Evolutionary conservation across 1,140 invertebrate genomes (phyloP).

Genomic region (Anagrus nilaparvatae): DNA sequence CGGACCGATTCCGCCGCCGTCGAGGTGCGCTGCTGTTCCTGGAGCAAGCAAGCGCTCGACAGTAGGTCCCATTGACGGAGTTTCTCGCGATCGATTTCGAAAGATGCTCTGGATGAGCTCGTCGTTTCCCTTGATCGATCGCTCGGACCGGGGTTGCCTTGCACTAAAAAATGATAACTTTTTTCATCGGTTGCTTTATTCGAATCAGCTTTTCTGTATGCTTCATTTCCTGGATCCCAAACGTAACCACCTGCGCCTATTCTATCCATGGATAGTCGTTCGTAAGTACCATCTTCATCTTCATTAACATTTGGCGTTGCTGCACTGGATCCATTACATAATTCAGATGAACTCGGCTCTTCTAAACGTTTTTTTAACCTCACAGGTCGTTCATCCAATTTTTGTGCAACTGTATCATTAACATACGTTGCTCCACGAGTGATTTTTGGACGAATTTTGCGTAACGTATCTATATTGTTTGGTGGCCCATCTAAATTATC

Average conservation of each 20-base stretch:
- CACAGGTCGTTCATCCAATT: constrained; percentile 17
- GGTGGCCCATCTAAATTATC: constrained; percentile 56
- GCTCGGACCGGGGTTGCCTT: constrained; percentile 40
- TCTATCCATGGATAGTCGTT: constrained; percentile 30
- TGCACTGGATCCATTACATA: too few species aligned
- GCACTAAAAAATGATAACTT: constrained; percentile 45
- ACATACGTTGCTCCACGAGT: constrained; percentile 63
- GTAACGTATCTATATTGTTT: constrained; percentile 1
- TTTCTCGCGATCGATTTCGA: constrained; percentile 74
- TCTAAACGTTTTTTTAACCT: constrained; percentile 21
- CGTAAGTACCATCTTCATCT: constrained; percentile 28
- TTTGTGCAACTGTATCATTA: constrained; percentile 48
- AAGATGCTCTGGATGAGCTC: constrained; percentile 31
- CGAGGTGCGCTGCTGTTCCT: constrained; percentile 37
- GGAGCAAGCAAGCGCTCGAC: constrained; percentile 59
- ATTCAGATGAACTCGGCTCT: too few species aligned
- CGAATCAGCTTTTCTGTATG: constrained; percentile 21
- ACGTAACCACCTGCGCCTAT: constrained; percentile 34
- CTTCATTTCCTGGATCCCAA: constrained; percentile 40
- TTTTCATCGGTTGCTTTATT: constrained; percentile 1
- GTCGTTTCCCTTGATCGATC: constrained; percentile 9
- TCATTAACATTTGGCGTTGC: constrained; percentile 1
- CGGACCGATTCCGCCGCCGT: constrained; percentile 34
- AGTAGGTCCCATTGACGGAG: constrained; percentile 77
- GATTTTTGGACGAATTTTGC: constrained; percentile 35